Conservation (phyloP, 2,113 vertebrate species). For the Lasiurus cinereus region DNA sequence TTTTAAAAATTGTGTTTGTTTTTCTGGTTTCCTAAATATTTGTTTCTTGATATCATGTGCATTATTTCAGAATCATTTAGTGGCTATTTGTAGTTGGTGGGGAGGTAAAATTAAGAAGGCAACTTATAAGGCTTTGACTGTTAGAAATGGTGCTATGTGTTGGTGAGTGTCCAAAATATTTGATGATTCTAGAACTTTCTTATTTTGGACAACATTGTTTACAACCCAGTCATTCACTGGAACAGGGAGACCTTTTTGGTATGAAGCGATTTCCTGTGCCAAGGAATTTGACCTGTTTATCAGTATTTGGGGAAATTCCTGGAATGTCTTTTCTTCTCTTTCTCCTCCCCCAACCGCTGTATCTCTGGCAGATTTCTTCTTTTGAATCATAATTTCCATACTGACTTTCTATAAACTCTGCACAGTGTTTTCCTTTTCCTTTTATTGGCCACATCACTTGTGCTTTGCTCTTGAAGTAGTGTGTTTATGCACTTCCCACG, state of each 20-base stretch:
- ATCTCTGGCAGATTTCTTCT: constrained; percentile 65
- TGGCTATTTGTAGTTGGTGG: constrained; percentile 26
- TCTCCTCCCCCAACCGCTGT: background rate
- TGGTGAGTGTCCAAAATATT: constrained; percentile 58
- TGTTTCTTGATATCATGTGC: background rate
- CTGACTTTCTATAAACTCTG: background rate
- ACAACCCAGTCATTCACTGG: constrained; percentile 65
- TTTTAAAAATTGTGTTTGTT: constrained; percentile 61
- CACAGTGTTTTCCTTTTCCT: background rate
- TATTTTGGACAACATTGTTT: constrained; percentile 72
- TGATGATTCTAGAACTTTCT: constrained; percentile 72
- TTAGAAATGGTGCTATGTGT: constrained; percentile 49
- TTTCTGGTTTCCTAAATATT: constrained; percentile 44
- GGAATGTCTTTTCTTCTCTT: constrained; percentile 66
- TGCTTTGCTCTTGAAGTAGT: background rate
- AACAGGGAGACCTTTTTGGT: constrained; percentile 75
- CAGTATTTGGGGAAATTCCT: constrained; percentile 79
- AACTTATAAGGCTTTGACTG: background rate
- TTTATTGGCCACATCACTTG: background rate
- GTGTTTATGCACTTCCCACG: background rate
- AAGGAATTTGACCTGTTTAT: constrained; percentile 80
- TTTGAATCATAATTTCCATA: constrained; percentile 41
- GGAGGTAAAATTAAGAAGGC: constrained; percentile 36
- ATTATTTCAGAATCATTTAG: background rate
- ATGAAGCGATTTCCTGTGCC: constrained; percentile 80